Conservation (phyloP, 2,797 vertebrate species). For the Arnoldichthys spilopterus region DNA sequence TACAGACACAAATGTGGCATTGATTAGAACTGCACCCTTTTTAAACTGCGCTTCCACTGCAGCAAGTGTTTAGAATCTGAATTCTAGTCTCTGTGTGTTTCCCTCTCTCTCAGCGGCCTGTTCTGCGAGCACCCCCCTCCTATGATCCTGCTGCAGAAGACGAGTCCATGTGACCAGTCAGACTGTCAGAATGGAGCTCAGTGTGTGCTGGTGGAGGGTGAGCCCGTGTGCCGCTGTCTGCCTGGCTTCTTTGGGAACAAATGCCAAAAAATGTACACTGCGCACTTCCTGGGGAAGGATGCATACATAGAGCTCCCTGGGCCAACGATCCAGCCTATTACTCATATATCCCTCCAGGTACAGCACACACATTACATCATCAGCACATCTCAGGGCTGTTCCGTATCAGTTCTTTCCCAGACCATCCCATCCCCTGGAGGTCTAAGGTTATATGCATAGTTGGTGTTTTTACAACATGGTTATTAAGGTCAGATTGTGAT, state of each 20-base stretch:
- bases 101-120: conserved; percentile 79
- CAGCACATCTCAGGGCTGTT: conserved; percentile 17
- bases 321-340: conserved; percentile 85
- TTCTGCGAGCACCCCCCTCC: conserved; percentile 94
- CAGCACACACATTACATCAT: background rate
- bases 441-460: background rate
- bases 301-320: conserved; percentile 88
- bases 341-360: conserved; percentile 95
- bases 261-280: conserved; percentile 91
- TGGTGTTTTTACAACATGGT: too few relatives aligned
- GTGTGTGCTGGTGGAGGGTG: conserved; percentile 87
- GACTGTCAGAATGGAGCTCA: conserved; percentile 93
- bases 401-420: background rate
- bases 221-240: conserved; percentile 91
- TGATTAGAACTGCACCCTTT: too few relatives aligned
- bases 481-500: too few relatives aligned
- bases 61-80: background rate
- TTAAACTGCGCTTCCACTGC: too few relatives aligned
- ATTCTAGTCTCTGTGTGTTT: conserved; percentile 30
- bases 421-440: too few relatives aligned
- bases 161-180: conserved; percentile 92
- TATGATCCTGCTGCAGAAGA: conserved; percentile 97
- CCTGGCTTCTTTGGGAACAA: conserved; percentile 90
- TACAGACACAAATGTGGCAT: too few relatives aligned
- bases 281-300: conserved; percentile 92